Evolutionary conservation across 1,140 invertebrate genomes (phyloP).

Genomic region (Diorhabda sublineata): DNA sequence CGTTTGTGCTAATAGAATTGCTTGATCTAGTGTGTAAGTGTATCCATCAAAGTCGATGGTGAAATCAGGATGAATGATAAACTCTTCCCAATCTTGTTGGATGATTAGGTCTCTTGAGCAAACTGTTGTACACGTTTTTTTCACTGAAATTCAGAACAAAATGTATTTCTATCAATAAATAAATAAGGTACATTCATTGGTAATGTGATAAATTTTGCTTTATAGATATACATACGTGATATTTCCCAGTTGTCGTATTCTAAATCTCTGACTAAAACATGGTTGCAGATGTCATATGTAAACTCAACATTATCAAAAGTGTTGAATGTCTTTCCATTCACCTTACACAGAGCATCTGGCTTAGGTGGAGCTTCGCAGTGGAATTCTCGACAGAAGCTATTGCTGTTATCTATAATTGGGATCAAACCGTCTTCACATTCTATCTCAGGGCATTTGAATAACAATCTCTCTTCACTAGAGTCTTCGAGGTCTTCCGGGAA

Average conservation of each 20-base stretch:
- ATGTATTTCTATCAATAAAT: background rate
- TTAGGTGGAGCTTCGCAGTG: slow-evolving; percentile 58
- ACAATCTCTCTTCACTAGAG: background rate
- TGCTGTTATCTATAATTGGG: slow-evolving; percentile 28
- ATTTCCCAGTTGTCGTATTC: slow-evolving; percentile 61
- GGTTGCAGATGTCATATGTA: slow-evolving; percentile 76
- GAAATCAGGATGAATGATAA: slow-evolving; percentile 61
- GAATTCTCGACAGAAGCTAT: slow-evolving; percentile 44
- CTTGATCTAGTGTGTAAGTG: slow-evolving; percentile 61
- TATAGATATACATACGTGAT: slow-evolving; percentile 51
- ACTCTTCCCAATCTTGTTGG: slow-evolving; percentile 52
- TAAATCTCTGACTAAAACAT: slow-evolving; percentile 68
- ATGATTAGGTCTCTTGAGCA: slow-evolving; percentile 59
- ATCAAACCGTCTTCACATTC: slow-evolving; percentile 57
- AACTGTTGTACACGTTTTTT: slow-evolving; percentile 56
- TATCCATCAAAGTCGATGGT: slow-evolving; percentile 63
- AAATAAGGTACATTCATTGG: background rate
- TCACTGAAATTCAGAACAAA: slow-evolving; percentile 50
- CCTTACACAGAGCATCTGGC: slow-evolving; percentile 62
- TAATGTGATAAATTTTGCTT: too few relatives aligned
- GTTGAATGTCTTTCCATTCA: slow-evolving; percentile 68
- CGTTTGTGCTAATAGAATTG: slow-evolving; percentile 47
- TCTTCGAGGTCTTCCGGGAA: slow-evolving; percentile 34
- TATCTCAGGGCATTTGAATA: slow-evolving; percentile 50
- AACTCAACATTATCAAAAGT: slow-evolving; percentile 75